Evolutionary conservation across 2,113 vertebrate species (phyloP).

Genomic region (Irena cyanogastra): DNA sequence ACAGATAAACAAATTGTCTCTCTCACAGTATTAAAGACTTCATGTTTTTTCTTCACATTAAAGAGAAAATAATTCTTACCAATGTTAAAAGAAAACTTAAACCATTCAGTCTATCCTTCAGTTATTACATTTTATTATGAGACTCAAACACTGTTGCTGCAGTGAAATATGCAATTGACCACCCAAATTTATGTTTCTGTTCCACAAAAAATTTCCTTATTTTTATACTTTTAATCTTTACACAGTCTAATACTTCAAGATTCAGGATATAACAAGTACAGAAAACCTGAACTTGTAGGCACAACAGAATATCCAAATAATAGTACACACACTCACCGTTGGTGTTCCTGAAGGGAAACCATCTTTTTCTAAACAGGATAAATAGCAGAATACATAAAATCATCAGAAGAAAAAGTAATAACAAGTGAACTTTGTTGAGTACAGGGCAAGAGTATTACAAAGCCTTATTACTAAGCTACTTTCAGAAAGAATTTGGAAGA

Average conservation of each 20-base stretch:
- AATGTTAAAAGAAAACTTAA: not conserved
- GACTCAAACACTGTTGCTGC: not conserved
- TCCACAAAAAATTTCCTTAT: not conserved
- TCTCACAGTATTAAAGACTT: not conserved
- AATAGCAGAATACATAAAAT: not conserved
- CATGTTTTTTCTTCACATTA: not conserved
- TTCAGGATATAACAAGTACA: not conserved
- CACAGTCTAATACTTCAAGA: not conserved
- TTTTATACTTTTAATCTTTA: not conserved
- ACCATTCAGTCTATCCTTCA: not conserved
- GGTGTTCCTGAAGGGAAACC: constrained; percentile 86
- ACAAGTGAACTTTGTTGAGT: not conserved
- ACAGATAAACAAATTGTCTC: not conserved
- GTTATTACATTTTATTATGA: not conserved
- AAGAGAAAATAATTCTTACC: not conserved
- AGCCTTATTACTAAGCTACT: not conserved
- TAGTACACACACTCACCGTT: constrained; percentile 77
- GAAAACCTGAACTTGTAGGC: not conserved
- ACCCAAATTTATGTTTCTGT: not conserved
- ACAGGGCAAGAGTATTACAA: not conserved
- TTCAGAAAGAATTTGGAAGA: not conserved
- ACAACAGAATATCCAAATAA: not conserved
- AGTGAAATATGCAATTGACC: not conserved
- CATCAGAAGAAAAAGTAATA: not conserved
- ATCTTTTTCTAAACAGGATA: constrained; percentile 85